Base-by-base conservation (phyloP, 23 tunicate genomes). In the Phallusia fumigata region DNA sequence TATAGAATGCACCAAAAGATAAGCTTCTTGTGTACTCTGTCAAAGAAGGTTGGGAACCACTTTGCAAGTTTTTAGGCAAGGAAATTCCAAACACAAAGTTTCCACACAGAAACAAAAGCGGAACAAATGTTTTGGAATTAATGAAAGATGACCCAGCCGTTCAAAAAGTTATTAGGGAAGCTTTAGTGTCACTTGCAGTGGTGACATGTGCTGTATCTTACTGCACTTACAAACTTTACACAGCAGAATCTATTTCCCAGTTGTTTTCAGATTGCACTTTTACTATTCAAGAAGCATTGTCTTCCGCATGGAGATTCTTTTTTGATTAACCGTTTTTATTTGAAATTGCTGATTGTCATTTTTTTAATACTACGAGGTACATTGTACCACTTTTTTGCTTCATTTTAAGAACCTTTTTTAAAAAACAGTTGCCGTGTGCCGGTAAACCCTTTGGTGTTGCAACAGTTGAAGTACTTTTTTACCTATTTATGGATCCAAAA, bases 41-140 rank as follows among this genome's bases (percentile, higher is more conserved):
- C 69, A 58, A 58, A 58, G 69, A 58, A 58, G 69, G 28, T 3
- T 58, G 69, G 69, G 69, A 24, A 21, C 69, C 69, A 58, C 69
- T 58, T 21, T 58, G 69, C 69, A 58, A 58, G 28, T 58, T 58
- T 58, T 16, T 58, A 1, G 69, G 28, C 69, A 58, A 58, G 13
- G 69, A 58, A 58, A 13, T 58, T 21, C 69, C 69, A 58, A 58
- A 58, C 13, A 58, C 69, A 58, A 5, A 22, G 28, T 58, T 58
- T 58, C 69, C 69, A 22, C 69, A 58, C 16, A 58, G 28, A 58
- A 58, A 58, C 16, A 58, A 58, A 24, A 22, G 69, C 13, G 69
- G 69, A 22, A 58, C 69, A 21, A 58, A 58, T 21, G 69, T 58
- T 58, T 22, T 58, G 8, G 69, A 58, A 24, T 13, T 58, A 6